A percentile compares a stretch with the other conserved stretches of the same genome.
Evolutionary conservation across 2,113 vertebrate species (phyloP).

Genomic region (Narcine bancroftii): DNA sequence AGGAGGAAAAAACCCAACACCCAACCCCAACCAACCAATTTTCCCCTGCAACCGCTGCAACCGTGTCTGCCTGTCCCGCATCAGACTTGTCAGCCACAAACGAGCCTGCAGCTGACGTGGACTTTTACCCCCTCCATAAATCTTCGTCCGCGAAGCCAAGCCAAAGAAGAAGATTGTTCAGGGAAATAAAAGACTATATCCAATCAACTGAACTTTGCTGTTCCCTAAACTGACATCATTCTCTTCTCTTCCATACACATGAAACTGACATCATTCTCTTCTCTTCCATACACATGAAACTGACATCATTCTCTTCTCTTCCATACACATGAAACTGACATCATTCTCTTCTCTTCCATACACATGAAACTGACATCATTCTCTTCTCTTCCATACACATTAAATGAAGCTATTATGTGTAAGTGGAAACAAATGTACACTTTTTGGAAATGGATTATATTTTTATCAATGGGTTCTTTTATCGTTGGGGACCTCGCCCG

Average conservation of each 20-base stretch:
- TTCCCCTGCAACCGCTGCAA: no score
- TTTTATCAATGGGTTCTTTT: not conserved
- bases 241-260: no score
- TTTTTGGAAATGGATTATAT: not conserved
- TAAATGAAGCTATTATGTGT: not conserved
- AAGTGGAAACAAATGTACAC: not conserved
- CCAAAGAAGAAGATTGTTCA: no score
- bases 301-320: not conserved
- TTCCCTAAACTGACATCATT: not conserved
- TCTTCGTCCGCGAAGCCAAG: no score
- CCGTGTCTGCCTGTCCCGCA: no score
- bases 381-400: not conserved
- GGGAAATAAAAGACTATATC: not conserved
- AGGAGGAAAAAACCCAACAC: no score
- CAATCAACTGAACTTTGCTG: not conserved
- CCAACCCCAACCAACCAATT: no score
- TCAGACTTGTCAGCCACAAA: no score
- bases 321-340: no score
- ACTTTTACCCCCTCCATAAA: no score
- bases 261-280: not conserved
- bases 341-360: not conserved
- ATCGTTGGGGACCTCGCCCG: not conserved
- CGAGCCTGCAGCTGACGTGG: no score
- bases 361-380: not conserved
- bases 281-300: no score